Conservation (phyloP, 2,888 invertebrate genomes). For the Xestoiulus laeticollis region DNA sequence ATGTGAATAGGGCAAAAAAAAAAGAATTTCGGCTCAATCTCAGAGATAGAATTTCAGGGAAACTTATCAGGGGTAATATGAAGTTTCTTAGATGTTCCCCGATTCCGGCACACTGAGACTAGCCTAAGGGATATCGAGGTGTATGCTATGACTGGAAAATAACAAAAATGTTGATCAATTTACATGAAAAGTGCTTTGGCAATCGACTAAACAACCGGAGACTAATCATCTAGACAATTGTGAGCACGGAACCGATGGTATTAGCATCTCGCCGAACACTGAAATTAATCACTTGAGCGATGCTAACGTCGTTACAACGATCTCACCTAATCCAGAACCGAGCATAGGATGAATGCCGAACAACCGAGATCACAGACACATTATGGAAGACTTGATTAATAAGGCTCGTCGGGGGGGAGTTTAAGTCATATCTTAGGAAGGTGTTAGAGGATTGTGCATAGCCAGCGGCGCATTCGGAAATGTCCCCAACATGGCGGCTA, state of each 20-base stretch:
- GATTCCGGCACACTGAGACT: no score
- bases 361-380: neutral
- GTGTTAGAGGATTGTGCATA: neutral
- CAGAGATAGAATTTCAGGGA: no score
- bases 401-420: neutral
- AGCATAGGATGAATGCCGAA: neutral
- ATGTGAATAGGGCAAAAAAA: no score
- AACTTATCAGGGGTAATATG: no score
- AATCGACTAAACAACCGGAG: neutral
- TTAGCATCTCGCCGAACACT: neutral
- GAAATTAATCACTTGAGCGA: neutral
- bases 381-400: neutral
- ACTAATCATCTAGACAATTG: neutral
- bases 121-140: no score
- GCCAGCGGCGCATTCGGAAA: neutral
- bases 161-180: neutral
- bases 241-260: neutral
- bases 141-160: neutral
- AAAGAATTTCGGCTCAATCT: no score
- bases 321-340: neutral
- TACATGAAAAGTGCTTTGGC: neutral
- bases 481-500: neutral
- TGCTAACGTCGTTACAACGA: neutral
- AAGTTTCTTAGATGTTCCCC: no score
- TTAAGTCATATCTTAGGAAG: neutral